Percentiles rank a stretch among this genome's conserved stretches.
Conservation (phyloP, 92 coral and sea anemone species). For the Siderastrea radians region DNA sequence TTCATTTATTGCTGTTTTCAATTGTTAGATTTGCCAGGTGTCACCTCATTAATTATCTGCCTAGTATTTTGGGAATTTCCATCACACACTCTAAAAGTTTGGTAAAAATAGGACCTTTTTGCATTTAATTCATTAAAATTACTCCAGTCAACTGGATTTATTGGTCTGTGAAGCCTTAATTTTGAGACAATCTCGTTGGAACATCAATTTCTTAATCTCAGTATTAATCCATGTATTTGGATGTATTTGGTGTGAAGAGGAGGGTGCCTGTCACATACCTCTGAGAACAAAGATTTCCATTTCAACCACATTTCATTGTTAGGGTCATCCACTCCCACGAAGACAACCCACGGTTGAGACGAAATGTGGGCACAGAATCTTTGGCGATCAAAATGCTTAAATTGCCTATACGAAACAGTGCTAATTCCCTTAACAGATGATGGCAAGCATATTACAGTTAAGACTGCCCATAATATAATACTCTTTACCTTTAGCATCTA, state of each 20-base stretch:
- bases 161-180: conserved; percentile 21
- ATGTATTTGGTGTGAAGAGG: conserved; percentile 1
- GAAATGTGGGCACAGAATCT: conserved; percentile 23
- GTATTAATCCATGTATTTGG: conserved; percentile 46
- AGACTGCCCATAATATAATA: conserved; percentile 29
- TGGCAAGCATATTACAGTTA: conserved; percentile 30
- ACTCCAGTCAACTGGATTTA: conserved; percentile 29
- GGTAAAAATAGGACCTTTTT: conserved; percentile 26
- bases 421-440: conserved; percentile 12
- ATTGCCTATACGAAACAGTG: conserved; percentile 37
- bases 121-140: conserved; percentile 22
- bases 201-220: conserved; percentile 41
- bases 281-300: conserved; percentile 7
- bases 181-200: conserved; percentile 36
- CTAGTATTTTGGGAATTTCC: conserved; percentile 27
- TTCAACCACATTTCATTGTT: conserved; percentile 27
- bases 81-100: conserved; percentile 22
- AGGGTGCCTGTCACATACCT: background rate
- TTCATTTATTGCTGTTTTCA: conserved; percentile 23
- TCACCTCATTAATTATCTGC: background rate
- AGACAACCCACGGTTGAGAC: conserved; percentile 16
- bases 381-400: conserved; percentile 32
- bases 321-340: conserved; percentile 16
- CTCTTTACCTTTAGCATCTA: conserved; percentile 12
- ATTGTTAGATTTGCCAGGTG: conserved; percentile 21